Evolutionary conservation across 2,888 invertebrate species (phyloP).

Genomic region (Bellardia pandia): DNA sequence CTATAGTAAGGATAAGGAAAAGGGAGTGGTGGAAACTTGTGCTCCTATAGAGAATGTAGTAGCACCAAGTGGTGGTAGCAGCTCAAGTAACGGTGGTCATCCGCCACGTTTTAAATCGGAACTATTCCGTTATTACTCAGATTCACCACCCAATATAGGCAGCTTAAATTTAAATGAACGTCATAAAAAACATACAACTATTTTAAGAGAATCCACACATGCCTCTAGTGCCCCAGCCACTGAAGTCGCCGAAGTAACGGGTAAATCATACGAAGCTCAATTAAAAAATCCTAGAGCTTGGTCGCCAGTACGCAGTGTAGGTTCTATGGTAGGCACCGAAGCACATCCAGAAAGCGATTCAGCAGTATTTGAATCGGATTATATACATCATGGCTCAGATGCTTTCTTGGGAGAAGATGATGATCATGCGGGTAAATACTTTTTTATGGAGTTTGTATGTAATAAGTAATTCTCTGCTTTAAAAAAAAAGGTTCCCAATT

Average conservation of each 20-base stretch:
- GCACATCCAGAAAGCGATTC: conserved; percentile 94
- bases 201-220: conserved; percentile 78
- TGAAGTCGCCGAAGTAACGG: conserved; percentile 86
- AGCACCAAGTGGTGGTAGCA: conserved; percentile 81
- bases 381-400: conserved; percentile 88
- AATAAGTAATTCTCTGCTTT: not conserved
- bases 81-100: conserved; percentile 78
- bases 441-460: not conserved
- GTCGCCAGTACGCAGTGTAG: conserved; percentile 95
- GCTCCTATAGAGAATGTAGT: conserved; percentile 84
- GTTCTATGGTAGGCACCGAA: conserved; percentile 92
- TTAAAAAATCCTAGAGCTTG: conserved; percentile 92
- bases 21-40: conserved; percentile 83
- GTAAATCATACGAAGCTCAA: conserved; percentile 89
- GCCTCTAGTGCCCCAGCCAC: conserved; percentile 83
- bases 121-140: conserved; percentile 80
- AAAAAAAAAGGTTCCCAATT: conserved; percentile 85
- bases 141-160: conserved; percentile 83
- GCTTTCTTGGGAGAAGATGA: conserved; percentile 91
- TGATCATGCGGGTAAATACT: conserved; percentile 84
- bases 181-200: conserved; percentile 80
- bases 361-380: conserved; percentile 90
- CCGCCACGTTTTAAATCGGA: conserved; percentile 81
- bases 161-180: conserved; percentile 82
- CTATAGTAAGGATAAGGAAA: conserved; percentile 82